These are phyloP conservation scores for Cliona cf. orientalis DNA, from an alignment of 37 sponge, comb jelly and placozoan genomes.

Conservation along the genomic window DNA sequence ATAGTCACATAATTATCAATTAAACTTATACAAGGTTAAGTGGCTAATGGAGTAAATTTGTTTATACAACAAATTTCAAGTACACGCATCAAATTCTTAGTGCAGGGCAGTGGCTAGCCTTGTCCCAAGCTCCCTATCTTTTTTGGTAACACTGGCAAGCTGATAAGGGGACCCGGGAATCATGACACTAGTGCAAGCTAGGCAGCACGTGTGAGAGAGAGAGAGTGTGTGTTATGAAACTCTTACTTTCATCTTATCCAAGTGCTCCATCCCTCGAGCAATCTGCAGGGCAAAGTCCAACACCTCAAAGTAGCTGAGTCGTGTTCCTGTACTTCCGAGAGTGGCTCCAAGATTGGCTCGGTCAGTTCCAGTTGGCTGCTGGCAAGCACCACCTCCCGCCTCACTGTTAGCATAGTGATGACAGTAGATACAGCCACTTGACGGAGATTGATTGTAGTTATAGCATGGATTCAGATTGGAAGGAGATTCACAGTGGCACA, in stretches of 20 bases:
- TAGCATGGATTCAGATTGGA: too few species aligned
- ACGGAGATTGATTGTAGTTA: too few species aligned
- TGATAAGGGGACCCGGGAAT: not conserved
- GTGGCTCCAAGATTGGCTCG: too few species aligned
- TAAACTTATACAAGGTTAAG: not conserved
- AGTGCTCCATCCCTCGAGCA: constrained; percentile 82
- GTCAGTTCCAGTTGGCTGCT: too few species aligned
- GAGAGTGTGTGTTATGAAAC: not conserved
- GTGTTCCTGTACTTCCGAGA: not conserved
- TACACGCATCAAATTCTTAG: not conserved
- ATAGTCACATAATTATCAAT: not conserved
- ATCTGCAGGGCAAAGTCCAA: constrained; percentile 70
- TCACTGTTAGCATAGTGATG: too few species aligned
- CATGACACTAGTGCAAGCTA: not conserved
- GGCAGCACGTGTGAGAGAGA: not conserved
- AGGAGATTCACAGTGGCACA: too few species aligned
- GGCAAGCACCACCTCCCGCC: not conserved
- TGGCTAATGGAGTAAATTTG: not conserved
- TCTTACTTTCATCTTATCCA: constrained; percentile 71
- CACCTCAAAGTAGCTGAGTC: constrained; percentile 54
- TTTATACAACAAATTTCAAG: not conserved
- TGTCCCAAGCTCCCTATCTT: not conserved
- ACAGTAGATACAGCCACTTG: too few species aligned
- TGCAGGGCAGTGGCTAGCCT: not conserved
- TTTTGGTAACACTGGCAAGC: not conserved